These are phyloP conservation scores for Lasius fuliginosus DNA, from an alignment of 2,888 invertebrate species.

Conservation along the genomic window DNA sequence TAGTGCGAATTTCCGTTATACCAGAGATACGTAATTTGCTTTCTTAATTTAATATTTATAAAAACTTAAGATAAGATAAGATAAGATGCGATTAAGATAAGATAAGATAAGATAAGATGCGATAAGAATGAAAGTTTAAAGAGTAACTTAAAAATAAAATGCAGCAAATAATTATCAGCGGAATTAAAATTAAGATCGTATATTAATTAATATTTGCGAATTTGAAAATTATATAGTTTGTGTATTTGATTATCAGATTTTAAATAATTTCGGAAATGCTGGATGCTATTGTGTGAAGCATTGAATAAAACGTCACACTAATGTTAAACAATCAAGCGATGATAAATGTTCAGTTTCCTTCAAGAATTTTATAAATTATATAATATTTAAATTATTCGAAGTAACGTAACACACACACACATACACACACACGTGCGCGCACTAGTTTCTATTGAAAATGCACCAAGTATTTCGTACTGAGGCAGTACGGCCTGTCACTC, in stretches of 20 bases:
- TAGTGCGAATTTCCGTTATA: background rate
- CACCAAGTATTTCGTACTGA: background rate
- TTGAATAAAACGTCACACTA: background rate
- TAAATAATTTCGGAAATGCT: background rate
- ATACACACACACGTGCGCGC: no score
- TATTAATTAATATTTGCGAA: background rate
- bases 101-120: no score
- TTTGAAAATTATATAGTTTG: constrained; percentile 1
- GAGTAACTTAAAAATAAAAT: background rate
- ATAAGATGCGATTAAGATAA: no score
- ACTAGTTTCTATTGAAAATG: background rate
- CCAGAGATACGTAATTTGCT: background rate
- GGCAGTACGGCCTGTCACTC: background rate
- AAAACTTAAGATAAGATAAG: no score
- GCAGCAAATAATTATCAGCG: background rate
- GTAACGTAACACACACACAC: background rate
- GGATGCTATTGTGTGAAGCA: background rate
- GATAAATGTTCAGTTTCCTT: background rate
- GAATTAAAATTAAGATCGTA: constrained; percentile 8
- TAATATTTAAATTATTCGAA: constrained; percentile 4
- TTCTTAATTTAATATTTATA: constrained; percentile 1
- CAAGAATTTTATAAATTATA: background rate
- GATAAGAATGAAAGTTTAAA: background rate
- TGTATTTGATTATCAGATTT: no score
- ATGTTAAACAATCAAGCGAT: background rate